Base-by-base conservation (phyloP, 2,797 vertebrate genomes). In the Picus viridis region DNA sequence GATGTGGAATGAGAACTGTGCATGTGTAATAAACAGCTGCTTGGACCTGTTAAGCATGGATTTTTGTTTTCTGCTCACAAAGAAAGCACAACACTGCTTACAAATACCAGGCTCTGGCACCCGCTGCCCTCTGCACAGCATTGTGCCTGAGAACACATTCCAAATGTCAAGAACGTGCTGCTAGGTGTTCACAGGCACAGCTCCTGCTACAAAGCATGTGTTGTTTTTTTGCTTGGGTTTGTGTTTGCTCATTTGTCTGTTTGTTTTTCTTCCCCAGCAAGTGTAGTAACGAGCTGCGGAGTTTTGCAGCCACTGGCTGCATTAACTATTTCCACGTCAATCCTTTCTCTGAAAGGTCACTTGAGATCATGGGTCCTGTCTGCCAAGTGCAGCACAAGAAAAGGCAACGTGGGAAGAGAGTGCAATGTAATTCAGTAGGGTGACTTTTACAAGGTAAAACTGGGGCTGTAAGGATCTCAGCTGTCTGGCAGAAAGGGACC, bases 81-180 rank as follows among this genome's bases (percentile, higher is more conserved):
- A 74, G 62, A 62, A 79, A 82, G 30, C 10, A 41, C 12, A 43
- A 23, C 4, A 1, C 23, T 56, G 39, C 32, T 43, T 71, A 61
- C 49, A 89, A 89, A 72, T 58, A 43, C 3, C 4, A 67, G 51
- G 30, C 62, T 74, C 32, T 70, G 71, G 74, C 24, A 16, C 56
- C 45, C 0, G 0, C 23, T 77, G 51, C 62, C 49, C 67, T 83
- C 70, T 75, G 29, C 7, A 0, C 24, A 32, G 24, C 1, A 0
- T 63, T 59, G 7, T 32, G 45, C 30, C 19, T 64, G n/a, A 63
- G 86, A 80, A 29, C 11, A 34, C 24, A 16, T 17, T 74, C 63
- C n/a, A 49, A 82, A 61, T 45, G 61, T 83, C 79, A 88, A 30
- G 41, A 70, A 57, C 0, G 0, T 72, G 68, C 36, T 82, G 74